phyloP scores from a whole-genome alignment of 1,140 invertebrate genomes.

The Hesperophylax magnus region DNA sequence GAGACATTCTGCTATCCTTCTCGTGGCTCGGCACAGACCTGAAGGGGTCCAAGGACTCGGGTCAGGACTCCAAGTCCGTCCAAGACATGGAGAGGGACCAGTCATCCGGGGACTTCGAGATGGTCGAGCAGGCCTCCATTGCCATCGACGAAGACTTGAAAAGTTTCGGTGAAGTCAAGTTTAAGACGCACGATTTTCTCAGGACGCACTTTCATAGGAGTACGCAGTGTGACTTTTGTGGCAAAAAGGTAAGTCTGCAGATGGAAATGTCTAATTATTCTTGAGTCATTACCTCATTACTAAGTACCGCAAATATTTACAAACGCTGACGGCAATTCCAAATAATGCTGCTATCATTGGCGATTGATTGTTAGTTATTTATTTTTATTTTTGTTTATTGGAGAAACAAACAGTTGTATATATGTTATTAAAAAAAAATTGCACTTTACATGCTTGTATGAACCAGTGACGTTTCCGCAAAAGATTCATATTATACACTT shows the following conservation, averaged over 20 bases:
- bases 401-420: no score
- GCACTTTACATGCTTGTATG: no score
- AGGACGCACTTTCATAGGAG: constrained; percentile 88
- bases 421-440: no score
- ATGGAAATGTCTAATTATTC: no score
- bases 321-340: no score
- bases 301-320: no score
- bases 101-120: constrained; percentile 52
- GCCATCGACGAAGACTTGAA: constrained; percentile 28
- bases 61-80: constrained; percentile 10
- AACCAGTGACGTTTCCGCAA: no score
- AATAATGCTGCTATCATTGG: no score
- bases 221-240: constrained; percentile 92
- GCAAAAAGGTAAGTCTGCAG: constrained; percentile 81
- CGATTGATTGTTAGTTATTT: no score
- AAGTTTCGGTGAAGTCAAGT: constrained; percentile 1
- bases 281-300: no score
- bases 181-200: constrained; percentile 81
- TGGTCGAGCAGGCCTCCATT: constrained; percentile 50
- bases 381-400: no score
- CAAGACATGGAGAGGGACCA: constrained; percentile 58
- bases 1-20: constrained; percentile 90
- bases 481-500: no score
- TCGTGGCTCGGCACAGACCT: constrained; percentile 68
- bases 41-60: constrained; percentile 1